These are phyloP conservation scores for Boloria euphrosyne DNA, from an alignment of 2,888 invertebrate species.

Conservation along the genomic window DNA sequence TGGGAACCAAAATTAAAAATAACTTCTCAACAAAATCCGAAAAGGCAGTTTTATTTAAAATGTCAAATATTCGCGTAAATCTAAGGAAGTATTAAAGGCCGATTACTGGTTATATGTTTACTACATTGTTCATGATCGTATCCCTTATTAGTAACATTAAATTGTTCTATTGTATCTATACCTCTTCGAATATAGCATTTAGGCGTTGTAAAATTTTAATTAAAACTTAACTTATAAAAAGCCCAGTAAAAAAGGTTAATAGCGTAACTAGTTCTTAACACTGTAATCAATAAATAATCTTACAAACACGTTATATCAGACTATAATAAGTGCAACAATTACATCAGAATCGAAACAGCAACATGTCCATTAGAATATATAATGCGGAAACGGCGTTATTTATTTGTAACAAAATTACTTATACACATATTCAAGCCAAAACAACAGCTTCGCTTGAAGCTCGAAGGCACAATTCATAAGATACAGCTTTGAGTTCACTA, in stretches of 20 bases:
- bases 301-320: slow-evolving; percentile 29
- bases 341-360: slow-evolving; percentile 24
- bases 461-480: slow-evolving; percentile 81
- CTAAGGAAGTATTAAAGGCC: too few relatives aligned
- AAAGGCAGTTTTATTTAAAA: too few relatives aligned
- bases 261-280: slow-evolving; percentile 27
- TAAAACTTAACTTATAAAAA: slow-evolving; percentile 3
- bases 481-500: slow-evolving; percentile 59
- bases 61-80: too few relatives aligned
- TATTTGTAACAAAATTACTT: slow-evolving; percentile 35
- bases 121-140: too few relatives aligned
- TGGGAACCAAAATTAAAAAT: too few relatives aligned
- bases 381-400: slow-evolving; percentile 22
- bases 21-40: too few relatives aligned
- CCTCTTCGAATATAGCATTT: not conserved
- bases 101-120: too few relatives aligned
- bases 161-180: too few relatives aligned
- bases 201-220: not conserved
- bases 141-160: too few relatives aligned
- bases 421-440: slow-evolving; percentile 51
- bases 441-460: slow-evolving; percentile 66
- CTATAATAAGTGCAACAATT: slow-evolving; percentile 23
- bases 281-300: slow-evolving; percentile 35
- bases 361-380: slow-evolving; percentile 35
- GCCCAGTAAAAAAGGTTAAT: slow-evolving; percentile 1